Evolutionary conservation across 1,140 invertebrate genomes (phyloP), one percentile per base, ranked within the genome.

Genomic region (Anastrepha ludens): DNA sequence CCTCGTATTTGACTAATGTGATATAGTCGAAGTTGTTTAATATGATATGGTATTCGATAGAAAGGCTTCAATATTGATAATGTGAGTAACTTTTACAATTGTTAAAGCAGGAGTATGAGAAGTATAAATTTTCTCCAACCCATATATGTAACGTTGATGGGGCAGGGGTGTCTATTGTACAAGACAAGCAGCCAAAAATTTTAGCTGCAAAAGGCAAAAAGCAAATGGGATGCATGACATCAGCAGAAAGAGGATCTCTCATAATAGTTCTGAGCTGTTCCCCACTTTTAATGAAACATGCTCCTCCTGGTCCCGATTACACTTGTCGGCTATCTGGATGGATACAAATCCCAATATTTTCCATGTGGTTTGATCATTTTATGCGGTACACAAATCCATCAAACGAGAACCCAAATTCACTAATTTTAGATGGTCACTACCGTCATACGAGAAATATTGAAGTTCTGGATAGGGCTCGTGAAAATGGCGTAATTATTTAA

Each of bases 391-490:
- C 67, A 74, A 74, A 74, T n/a, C 29, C 67, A 39, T 74, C 67
- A 20, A 11, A 13, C 5, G 11, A 13, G 8, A 86, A 89, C 13
- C 90, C 90, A 58, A 90, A 92, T 74, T 62, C 94, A 9, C 88
- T 94, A 8, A 70, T 94, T 58, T 88, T 93, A 59, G 91, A 94
- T 91, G 93, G 92, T 8, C 91, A 94, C 89, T 88, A 88, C 17
- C 91, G 89, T 15, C 91, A 94, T 88, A 93, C 91, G 29, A 89
- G 90, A 88, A 94, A 92, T 90, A 86, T 94, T 17, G 91, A 93
- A 11, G 78, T 92, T 1, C 91, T 94, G 65, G 89, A 92, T 47
- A 50, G 89, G 15, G 91, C 91, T 59, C 89, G 90, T 81, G 88
- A 93, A 88, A 91, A 93, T 90, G 86, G 90, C 29, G 89, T 93